Evolutionary conservation across 2,113 vertebrate genomes (phyloP), one percentile per base, ranked within the genome.

Genomic region (Colaptes auratus): DNA sequence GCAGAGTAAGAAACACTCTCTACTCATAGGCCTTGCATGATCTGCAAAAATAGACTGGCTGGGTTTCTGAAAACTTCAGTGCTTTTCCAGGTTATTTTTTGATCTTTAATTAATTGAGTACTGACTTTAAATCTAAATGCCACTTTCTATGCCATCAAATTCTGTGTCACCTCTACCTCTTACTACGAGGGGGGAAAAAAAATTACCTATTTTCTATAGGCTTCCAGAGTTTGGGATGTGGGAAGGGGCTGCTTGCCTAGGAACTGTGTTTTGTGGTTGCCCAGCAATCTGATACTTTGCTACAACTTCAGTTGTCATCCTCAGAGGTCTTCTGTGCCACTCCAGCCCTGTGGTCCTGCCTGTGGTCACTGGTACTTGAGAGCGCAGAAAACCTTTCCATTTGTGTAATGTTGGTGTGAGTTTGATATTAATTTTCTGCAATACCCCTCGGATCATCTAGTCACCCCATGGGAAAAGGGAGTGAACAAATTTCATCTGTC

Each of bases 21-120:
- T 28, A 12, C 31, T 50, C 2, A 0, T 35, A 36, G 4, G 1
- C 23, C 11, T 79, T 50, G 20, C 63, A 42, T 0, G 2, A 73
- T 56, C 78, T 73, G 52, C 71, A 80, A 63, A 79, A 91, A 63
- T 20, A 53, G 24, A 5, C 52, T 52, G 6, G 5, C 16, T 25
- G 30, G 55, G 15, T 66, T 27, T 35, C 55, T 79, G 74, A 69
- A 89, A 93, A 31, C 24, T 30, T 15, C 46, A 56, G 4, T 15
- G 46, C 13, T 46, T 67, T 21, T 56, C 59, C 71, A 91, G 35
- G 21, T 60, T 87, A 24, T 67, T 76, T 91, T 89, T 79, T 15
- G n/a, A 55, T 56, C 74, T 82, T 92, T 72, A 64, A 58, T 10
- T 1, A 28, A 86, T 33, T 73, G 89, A 79, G 89, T 73, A 59